Evolutionary conservation across 2,113 vertebrate genomes (phyloP).

Genomic region (Triplophysa tibetana): DNA sequence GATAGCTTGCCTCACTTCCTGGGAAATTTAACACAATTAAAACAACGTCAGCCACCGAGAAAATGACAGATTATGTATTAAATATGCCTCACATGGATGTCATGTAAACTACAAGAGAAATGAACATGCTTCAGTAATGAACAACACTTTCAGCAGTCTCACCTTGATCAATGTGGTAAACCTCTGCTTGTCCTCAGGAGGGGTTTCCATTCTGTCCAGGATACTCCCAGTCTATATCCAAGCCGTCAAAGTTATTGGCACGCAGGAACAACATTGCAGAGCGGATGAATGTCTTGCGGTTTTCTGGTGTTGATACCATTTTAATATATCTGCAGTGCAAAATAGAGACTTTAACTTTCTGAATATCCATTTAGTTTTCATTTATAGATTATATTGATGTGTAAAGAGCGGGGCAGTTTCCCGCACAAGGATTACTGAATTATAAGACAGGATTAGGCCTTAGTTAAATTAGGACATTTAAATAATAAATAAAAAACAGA

Average conservation of each 20-base stretch:
- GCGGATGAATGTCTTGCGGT: constrained; percentile 74
- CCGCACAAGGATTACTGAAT: no score
- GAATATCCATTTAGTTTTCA: no score
- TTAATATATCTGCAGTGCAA: constrained; percentile 66
- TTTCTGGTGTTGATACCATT: constrained; percentile 75
- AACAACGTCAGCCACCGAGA: not conserved
- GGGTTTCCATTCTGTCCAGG: constrained; percentile 80
- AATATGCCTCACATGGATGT: no score
- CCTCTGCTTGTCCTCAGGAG: constrained; percentile 71
- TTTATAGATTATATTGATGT: no score
- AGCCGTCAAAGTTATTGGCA: constrained; percentile 79
- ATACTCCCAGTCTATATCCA: constrained; percentile 87
- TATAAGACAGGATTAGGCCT: no score
- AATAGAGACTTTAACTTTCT: not conserved
- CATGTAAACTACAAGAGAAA: not conserved
- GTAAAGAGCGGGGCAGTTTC: no score
- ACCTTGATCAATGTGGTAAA: constrained; percentile 79
- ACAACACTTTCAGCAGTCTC: constrained; percentile 9
- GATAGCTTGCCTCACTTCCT: constrained; percentile 71
- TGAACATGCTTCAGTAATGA: not conserved
- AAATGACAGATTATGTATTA: not conserved
- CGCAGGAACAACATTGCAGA: constrained; percentile 79
- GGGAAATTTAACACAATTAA: not conserved
- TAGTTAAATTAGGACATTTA: no score
- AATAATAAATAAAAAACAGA: no score